Conservation (phyloP, 2,888 invertebrate species). For the Lasius fuliginosus region DNA sequence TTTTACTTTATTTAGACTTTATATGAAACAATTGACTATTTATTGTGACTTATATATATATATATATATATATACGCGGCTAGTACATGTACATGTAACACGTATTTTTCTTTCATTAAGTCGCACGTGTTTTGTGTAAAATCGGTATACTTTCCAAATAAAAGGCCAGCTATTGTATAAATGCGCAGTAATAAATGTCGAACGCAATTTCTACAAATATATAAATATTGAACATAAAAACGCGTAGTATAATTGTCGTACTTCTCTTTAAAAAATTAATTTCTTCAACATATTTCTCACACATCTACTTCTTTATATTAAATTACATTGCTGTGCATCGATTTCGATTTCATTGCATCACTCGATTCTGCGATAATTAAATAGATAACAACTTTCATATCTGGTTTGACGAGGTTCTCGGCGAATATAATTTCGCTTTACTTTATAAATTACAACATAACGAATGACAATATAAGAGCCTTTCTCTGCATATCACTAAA, state of each 20-base stretch:
- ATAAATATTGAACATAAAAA: slow-evolving; percentile 32
- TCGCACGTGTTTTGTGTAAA: slow-evolving; percentile 78
- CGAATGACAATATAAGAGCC: not conserved
- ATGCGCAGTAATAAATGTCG: slow-evolving; percentile 23
- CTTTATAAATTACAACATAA: slow-evolving; percentile 45
- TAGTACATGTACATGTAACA: slow-evolving; percentile 82
- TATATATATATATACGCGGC: slow-evolving; percentile 78
- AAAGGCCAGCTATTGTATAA: slow-evolving; percentile 42
- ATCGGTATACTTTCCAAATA: slow-evolving; percentile 57
- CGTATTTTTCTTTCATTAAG: slow-evolving; percentile 77
- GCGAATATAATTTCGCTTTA: slow-evolving; percentile 39
- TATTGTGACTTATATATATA: slow-evolving; percentile 82
- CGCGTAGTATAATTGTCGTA: slow-evolving; percentile 6
- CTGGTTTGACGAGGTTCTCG: slow-evolving; percentile 83
- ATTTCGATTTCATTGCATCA: slow-evolving; percentile 29
- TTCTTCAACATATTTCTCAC: not conserved
- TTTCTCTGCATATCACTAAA: slow-evolving; percentile 1
- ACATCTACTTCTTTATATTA: slow-evolving; percentile 28
- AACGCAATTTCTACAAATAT: slow-evolving; percentile 36
- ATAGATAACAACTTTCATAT: slow-evolving; percentile 83
- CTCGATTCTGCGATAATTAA: slow-evolving; percentile 67
- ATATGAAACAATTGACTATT: slow-evolving; percentile 85
- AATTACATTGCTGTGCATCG: slow-evolving; percentile 33
- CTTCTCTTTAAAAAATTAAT: slow-evolving; percentile 1
- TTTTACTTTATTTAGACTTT: slow-evolving; percentile 78